phyloP scores from a whole-genome alignment of 2,113 vertebrate genomes.

The Rissa tridactyla region DNA sequence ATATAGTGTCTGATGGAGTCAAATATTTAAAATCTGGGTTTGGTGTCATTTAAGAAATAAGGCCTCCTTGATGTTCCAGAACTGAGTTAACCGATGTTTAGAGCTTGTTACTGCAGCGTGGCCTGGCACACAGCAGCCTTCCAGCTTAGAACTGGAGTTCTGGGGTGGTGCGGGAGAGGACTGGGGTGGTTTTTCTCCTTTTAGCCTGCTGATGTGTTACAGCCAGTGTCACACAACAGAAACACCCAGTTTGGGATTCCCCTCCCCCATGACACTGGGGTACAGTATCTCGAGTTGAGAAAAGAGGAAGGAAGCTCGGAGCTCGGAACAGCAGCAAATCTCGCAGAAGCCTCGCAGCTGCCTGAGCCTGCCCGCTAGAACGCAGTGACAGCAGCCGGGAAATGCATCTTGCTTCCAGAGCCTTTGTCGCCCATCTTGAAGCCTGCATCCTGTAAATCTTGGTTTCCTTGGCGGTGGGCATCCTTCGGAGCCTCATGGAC shows the following conservation, averaged over 20 bases:
- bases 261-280: conserved; percentile 39
- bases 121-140: rapidly evolving
- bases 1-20: neutral
- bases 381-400: neutral
- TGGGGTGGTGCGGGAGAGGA: rapidly evolving
- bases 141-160: rapidly evolving
- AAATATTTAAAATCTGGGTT: no score
- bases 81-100: rapidly evolving
- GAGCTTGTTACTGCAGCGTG: rapidly evolving
- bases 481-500: neutral
- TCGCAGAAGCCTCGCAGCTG: neutral
- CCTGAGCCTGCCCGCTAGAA: neutral
- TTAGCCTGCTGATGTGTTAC: neutral
- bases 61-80: neutral
- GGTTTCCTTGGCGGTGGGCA: no score
- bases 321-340: conserved; percentile 15
- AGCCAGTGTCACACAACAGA: neutral
- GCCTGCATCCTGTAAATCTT: rapidly evolving
- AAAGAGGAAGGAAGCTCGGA: conserved; percentile 81
- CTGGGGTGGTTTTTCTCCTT: rapidly evolving
- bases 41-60: neutral
- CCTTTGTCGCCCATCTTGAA: neutral
- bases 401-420: neutral
- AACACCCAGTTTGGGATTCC: neutral
- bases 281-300: neutral